Evolutionary conservation across 2,113 vertebrate species (phyloP).

Genomic region (Myodes glareolus): DNA sequence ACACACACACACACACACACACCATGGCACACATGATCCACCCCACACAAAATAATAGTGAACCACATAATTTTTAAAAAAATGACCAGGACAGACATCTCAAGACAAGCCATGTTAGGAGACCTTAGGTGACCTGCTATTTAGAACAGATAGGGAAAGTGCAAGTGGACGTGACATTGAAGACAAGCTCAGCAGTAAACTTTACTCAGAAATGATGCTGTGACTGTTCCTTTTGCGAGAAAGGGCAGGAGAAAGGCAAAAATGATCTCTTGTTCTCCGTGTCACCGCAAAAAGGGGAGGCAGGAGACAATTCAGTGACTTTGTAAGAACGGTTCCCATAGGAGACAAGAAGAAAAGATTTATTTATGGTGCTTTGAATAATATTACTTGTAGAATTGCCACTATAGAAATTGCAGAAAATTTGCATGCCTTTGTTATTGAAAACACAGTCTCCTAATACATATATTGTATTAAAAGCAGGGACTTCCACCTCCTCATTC

Average conservation of each 20-base stretch:
- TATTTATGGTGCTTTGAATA: not conserved
- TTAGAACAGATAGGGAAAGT: not conserved
- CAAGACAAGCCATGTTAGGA: not conserved
- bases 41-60: not conserved
- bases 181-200: not conserved
- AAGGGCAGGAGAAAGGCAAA: not conserved
- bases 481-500: not conserved
- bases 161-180: not conserved
- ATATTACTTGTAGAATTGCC: not conserved
- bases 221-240: not conserved
- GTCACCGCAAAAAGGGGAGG: not conserved
- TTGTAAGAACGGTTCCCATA: not conserved
- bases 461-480: constrained; percentile 25
- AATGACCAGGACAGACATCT: not conserved
- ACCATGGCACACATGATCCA: not conserved
- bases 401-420: constrained; percentile 31
- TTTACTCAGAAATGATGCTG: not conserved
- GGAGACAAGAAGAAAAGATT: not conserved
- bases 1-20: not conserved
- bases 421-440: not conserved
- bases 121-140: not conserved
- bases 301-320: not conserved
- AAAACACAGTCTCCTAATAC: not conserved
- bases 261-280: not conserved
- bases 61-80: not conserved